Percentiles rank a stretch among this genome's conserved stretches.
Conservation (phyloP, 2,113 vertebrate species). For the Paratilapia polleni region DNA sequence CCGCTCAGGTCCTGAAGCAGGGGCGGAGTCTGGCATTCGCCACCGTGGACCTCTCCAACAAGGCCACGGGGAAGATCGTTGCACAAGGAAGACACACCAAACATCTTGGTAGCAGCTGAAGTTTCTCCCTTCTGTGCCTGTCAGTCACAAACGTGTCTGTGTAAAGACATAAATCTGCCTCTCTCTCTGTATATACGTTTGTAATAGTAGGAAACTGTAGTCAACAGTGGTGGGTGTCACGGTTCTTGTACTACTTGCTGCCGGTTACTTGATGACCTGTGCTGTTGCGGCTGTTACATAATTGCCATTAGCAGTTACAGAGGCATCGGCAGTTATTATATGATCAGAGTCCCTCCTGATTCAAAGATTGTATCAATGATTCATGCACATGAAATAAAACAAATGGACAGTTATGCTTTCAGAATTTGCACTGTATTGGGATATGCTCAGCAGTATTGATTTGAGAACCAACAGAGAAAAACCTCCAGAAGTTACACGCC, state of each 20-base stretch:
- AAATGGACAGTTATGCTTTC: constrained; percentile 63
- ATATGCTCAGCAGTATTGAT: constrained; percentile 80
- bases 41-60: constrained; percentile 91
- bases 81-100: constrained; percentile 97
- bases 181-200: constrained; percentile 23
- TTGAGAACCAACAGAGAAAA: constrained; percentile 72
- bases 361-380: not conserved
- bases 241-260: not conserved
- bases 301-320: not conserved
- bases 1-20: constrained; percentile 92
- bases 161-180: not conserved
- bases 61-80: constrained; percentile 89
- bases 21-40: constrained; percentile 89
- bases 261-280: not conserved
- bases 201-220: not conserved
- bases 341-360: not conserved
- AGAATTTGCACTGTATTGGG: constrained; percentile 78
- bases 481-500: constrained; percentile 59
- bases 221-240: not conserved
- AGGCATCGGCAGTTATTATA: not conserved
- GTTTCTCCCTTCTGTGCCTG: not conserved
- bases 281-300: not conserved
- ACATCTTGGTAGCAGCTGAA: constrained; percentile 82
- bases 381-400: constrained; percentile 68
- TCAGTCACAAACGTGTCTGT: not conserved